Evolutionary conservation across 1,140 invertebrate genomes (phyloP).

Genomic region (Drosophila dunni): DNA sequence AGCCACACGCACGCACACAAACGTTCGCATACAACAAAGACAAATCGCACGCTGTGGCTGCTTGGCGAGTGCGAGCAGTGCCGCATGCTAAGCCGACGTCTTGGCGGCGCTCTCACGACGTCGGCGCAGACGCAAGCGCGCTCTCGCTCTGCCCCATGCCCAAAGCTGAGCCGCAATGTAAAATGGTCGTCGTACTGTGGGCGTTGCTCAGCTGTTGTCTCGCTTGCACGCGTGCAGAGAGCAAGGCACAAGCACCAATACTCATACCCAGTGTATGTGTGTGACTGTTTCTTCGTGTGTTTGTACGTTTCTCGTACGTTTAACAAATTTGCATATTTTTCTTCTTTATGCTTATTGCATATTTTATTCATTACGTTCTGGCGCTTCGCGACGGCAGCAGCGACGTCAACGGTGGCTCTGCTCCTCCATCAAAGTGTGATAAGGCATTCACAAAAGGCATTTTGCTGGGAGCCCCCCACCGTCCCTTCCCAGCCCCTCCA

Average conservation of each 20-base stretch:
- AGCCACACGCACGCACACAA: neutral
- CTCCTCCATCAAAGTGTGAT: slow-evolving; percentile 67
- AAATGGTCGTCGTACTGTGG: slow-evolving; percentile 72
- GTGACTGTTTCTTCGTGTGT: neutral
- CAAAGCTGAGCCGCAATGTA: slow-evolving; percentile 51
- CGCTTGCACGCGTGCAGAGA: slow-evolving; percentile 30
- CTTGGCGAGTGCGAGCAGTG: slow-evolving; percentile 35
- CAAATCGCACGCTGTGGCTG: neutral
- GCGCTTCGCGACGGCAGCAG: slow-evolving; percentile 50
- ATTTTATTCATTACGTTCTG: slow-evolving; percentile 81
- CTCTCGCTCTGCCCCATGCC: slow-evolving; percentile 48
- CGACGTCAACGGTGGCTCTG: slow-evolving; percentile 28
- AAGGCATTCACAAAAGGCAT: slow-evolving; percentile 67
- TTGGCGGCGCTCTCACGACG: slow-evolving; percentile 29
- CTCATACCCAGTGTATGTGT: neutral
- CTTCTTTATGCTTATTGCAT: slow-evolving; percentile 78
- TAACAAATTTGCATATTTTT: slow-evolving; percentile 78
- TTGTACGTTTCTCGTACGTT: slow-evolving; percentile 24
- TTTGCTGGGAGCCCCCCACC: neutral
- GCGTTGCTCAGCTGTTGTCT: slow-evolving; percentile 63
- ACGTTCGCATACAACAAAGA: neutral
- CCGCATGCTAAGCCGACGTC: slow-evolving; percentile 15
- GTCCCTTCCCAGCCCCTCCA: neutral
- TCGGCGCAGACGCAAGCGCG: slow-evolving; percentile 38
- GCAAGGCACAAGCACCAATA: neutral